Percentiles rank a stretch among this genome's conserved stretches.
Evolutionary conservation across 2,113 vertebrate species (phyloP).

Genomic region (Mustela lutreola): DNA sequence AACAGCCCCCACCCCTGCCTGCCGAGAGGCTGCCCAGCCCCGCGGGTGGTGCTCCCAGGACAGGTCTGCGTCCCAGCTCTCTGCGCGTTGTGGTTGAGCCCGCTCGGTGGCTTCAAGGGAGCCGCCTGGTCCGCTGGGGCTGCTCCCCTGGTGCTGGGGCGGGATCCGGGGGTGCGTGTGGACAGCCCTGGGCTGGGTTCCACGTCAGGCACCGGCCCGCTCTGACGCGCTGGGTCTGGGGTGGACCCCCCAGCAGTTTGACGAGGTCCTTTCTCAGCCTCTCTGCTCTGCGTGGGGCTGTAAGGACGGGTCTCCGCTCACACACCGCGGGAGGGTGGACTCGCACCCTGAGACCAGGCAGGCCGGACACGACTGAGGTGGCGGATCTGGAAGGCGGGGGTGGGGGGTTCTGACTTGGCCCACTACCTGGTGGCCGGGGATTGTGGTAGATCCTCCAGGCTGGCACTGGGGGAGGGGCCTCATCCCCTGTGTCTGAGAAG

Average conservation of each 20-base stretch:
- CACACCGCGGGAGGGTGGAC: background rate
- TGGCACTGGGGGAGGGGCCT: background rate
- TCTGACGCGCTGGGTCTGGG: background rate
- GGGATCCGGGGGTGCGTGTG: background rate
- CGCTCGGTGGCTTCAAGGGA: background rate
- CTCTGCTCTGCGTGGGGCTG: background rate
- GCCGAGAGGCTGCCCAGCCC: background rate
- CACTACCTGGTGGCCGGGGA: background rate
- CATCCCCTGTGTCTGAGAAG: background rate
- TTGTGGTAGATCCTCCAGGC: background rate
- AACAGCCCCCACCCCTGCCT: background rate
- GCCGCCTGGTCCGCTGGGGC: background rate
- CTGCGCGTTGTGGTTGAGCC: background rate
- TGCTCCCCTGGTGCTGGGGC: background rate
- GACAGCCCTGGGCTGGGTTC: background rate
- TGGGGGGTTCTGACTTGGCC: background rate
- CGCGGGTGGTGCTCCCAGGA: background rate
- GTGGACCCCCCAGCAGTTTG: background rate
- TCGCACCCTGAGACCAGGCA: no score
- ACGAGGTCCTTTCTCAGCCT: background rate
- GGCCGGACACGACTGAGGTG: background rate
- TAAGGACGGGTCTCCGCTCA: background rate
- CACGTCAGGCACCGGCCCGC: rapidly evolving
- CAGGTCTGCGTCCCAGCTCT: background rate
- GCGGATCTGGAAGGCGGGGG: no score